Conservation (phyloP, 2,797 vertebrate genomes). For the Melanotaenia parkinsoni region DNA sequence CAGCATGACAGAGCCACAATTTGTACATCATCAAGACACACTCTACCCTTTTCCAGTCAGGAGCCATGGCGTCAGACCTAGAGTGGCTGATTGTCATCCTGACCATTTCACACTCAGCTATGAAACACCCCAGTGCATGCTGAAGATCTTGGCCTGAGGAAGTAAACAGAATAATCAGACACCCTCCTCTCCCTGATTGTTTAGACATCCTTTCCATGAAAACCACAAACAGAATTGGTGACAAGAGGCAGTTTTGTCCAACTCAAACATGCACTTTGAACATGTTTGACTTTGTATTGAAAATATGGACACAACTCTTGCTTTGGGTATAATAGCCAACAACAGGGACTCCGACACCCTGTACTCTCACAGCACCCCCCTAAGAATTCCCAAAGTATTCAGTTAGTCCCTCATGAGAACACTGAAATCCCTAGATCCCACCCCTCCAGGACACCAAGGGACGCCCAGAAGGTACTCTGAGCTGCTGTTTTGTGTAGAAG, state of each 20-base stretch:
- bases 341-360: not conserved
- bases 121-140: not conserved
- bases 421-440: no score
- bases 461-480: no score
- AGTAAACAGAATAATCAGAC: not conserved
- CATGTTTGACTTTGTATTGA: not conserved
- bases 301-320: not conserved
- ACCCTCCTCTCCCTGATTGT: not conserved
- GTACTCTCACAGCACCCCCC: not conserved
- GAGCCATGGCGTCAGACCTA: not conserved
- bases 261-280: not conserved
- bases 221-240: not conserved
- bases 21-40: no score
- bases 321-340: no score
- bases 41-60: not conserved
- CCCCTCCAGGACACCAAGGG: no score
- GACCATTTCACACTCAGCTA: not conserved
- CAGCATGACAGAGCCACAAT: no score
- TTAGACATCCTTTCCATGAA: not conserved
- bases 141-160: not conserved
- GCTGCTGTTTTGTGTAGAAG: no score
- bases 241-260: not conserved
- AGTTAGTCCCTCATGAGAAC: not conserved
- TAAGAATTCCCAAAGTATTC: not conserved
- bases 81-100: not conserved